phyloP scores from a whole-genome alignment of 2,888 invertebrate genomes.

The Limnephilus auricula region DNA sequence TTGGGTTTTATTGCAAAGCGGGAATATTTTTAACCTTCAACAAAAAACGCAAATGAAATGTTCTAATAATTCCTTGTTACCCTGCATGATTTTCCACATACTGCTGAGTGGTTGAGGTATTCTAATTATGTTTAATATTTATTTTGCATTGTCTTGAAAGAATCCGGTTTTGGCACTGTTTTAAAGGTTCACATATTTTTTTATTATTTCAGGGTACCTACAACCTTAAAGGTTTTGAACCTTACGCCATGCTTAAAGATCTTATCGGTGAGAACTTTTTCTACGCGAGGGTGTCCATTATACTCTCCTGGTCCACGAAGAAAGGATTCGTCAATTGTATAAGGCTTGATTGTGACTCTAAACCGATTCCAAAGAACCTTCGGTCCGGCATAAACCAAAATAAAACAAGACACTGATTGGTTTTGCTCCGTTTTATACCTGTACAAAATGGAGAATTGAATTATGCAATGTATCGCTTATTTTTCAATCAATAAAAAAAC shows the following conservation, averaged over 20 bases:
- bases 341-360: constrained; percentile 14
- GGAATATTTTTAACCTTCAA: too few species aligned
- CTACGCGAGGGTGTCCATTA: constrained; percentile 34
- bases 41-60: too few species aligned
- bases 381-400: not conserved
- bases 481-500: too few species aligned
- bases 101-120: too few species aligned
- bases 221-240: not conserved
- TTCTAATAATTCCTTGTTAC: too few species aligned
- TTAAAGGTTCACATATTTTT: not conserved
- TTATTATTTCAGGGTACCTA: constrained; percentile 53
- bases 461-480: too few species aligned
- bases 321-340: constrained; percentile 31
- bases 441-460: too few species aligned
- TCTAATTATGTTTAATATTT: too few species aligned
- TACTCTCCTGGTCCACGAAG: constrained; percentile 11
- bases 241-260: constrained; percentile 15
- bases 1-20: too few species aligned
- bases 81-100: too few species aligned
- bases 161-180: not conserved
- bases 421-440: too few species aligned
- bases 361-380: not conserved
- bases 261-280: constrained; percentile 53
- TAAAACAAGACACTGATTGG: not conserved
- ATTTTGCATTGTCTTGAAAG: not conserved